Evolutionary conservation across 2,113 vertebrate species (phyloP).

Genomic region (Silurus glanis): DNA sequence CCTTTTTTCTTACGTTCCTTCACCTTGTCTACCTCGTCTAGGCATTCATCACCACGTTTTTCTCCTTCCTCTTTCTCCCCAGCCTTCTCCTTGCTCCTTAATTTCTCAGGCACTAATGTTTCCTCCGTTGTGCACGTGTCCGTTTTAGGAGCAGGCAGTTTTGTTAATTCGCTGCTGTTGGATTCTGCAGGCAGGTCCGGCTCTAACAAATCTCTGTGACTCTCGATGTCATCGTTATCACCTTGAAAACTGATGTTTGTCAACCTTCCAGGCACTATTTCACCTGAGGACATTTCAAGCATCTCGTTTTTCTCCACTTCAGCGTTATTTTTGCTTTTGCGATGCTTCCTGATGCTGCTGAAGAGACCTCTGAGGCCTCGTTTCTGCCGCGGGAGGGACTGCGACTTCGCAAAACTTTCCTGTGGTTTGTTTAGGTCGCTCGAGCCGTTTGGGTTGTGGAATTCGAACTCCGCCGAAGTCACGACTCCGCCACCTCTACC

Average conservation of each 20-base stretch:
- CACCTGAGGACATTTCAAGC: conserved; percentile 60
- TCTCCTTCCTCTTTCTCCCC: conserved; percentile 41
- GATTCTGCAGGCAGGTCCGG: conserved; percentile 68
- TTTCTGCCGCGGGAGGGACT: conserved; percentile 78
- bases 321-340: conserved; percentile 75
- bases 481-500: conserved; percentile 51
- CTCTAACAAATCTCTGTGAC: conserved; percentile 64
- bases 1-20: neutral
- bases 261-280: conserved; percentile 63
- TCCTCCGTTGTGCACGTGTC: conserved; percentile 61
- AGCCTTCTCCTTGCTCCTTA: conserved; percentile 41
- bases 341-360: conserved; percentile 87
- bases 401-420: conserved; percentile 69
- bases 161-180: conserved; percentile 44
- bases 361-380: conserved; percentile 90
- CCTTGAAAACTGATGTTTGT: conserved; percentile 43
- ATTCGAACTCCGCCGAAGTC: conserved; percentile 67
- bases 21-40: conserved; percentile 34
- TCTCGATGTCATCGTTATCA: conserved; percentile 53
- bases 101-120: conserved; percentile 52
- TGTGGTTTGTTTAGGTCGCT: conserved; percentile 58
- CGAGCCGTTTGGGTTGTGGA: conserved; percentile 60
- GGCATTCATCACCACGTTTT: conserved; percentile 39
- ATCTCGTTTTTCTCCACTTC: conserved; percentile 74
- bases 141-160: conserved; percentile 37